Evolutionary conservation across 2,113 vertebrate species (phyloP).

Genomic region (Cheilinus undulatus): DNA sequence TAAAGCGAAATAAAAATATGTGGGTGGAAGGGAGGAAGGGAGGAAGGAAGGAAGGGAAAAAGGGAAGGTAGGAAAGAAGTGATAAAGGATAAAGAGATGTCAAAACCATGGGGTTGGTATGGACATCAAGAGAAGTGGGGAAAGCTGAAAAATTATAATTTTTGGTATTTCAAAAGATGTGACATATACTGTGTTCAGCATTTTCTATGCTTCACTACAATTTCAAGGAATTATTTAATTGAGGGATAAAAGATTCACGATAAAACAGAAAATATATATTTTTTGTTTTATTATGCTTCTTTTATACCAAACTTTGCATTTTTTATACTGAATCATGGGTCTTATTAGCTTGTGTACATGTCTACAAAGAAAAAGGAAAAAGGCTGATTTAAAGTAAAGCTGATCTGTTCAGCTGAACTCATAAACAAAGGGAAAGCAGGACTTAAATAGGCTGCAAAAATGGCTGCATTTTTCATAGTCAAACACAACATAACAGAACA

Average conservation of each 20-base stretch:
- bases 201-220: too few species aligned
- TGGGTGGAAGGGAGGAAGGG: conserved; percentile 37
- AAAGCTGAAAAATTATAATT: too few species aligned
- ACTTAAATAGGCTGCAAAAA: background rate
- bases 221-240: too few species aligned
- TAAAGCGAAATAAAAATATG: conserved; percentile 63
- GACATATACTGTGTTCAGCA: too few species aligned
- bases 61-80: conserved; percentile 30
- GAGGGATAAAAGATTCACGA: too few species aligned
- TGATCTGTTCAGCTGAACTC: background rate
- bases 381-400: background rate
- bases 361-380: too few species aligned
- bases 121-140: conserved; percentile 21
- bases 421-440: background rate
- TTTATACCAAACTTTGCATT: too few species aligned
- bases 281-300: too few species aligned
- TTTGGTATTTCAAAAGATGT: background rate
- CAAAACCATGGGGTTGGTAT: conserved; percentile 50
- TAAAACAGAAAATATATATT: too few species aligned
- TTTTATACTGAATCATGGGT: too few species aligned
- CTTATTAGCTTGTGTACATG: background rate
- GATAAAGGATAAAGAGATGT: conserved; percentile 53
- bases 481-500: conserved; percentile 7
- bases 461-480: background rate
- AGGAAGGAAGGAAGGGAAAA: conserved; percentile 34